Percentiles rank a stretch among this genome's conserved stretches.
Evolutionary conservation across 2,797 vertebrate genomes (phyloP).

Genomic region (Typhlichthys subterraneus): DNA sequence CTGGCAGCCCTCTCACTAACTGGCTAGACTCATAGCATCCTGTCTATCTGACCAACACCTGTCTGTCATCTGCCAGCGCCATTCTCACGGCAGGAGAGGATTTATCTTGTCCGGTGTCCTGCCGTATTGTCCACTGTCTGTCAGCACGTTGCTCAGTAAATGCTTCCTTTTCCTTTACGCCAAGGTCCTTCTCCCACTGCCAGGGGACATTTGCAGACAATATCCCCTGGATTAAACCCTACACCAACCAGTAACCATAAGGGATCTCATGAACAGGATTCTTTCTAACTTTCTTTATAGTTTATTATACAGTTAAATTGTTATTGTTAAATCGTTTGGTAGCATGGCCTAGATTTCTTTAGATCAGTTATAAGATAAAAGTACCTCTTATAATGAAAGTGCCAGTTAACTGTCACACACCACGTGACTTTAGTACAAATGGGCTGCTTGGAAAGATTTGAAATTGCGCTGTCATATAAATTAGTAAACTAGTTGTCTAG

Average conservation of each 20-base stretch:
- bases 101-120: conserved; percentile 43
- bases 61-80: conserved; percentile 15
- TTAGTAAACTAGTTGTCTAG: not conserved
- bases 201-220: not conserved
- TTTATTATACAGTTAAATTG: not conserved
- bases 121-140: conserved; percentile 22
- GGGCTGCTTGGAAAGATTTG: not conserved
- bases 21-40: conserved; percentile 6
- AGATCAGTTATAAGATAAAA: no score
- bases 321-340: no score
- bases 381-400: no score
- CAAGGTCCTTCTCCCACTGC: conserved; percentile 6
- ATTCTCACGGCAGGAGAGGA: conserved; percentile 29
- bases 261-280: not conserved
- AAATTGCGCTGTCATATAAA: not conserved
- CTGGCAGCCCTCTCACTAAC: conserved; percentile 22
- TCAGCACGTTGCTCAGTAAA: conserved; percentile 16
- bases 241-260: not conserved
- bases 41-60: conserved; percentile 7
- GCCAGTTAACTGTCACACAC: not conserved
- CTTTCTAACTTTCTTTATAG: not conserved
- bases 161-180: conserved; percentile 2
- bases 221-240: not conserved
- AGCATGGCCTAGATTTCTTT: no score
- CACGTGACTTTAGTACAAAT: not conserved